Evolutionary conservation across 2,113 vertebrate genomes (phyloP).

Genomic region (Corapipo altera): DNA sequence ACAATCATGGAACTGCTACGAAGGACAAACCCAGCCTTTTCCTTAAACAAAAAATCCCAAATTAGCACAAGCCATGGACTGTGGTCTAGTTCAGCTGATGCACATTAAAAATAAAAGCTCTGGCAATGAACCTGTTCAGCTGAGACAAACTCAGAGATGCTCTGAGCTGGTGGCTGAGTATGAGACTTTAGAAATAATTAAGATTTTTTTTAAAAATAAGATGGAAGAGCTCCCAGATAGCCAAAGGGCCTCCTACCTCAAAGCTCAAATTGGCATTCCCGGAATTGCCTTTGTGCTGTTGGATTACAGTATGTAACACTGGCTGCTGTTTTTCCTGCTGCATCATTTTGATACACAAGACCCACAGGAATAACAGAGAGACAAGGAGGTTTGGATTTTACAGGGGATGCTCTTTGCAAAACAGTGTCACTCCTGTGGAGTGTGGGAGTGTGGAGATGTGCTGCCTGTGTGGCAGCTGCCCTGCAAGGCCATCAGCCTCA

Average conservation of each 20-base stretch:
- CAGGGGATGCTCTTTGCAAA: not conserved
- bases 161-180: not conserved
- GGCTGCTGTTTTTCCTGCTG: not conserved
- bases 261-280: not conserved
- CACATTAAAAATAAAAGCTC: not conserved
- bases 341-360: not conserved
- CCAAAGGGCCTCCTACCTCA: not conserved
- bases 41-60: not conserved
- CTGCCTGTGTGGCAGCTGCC: not conserved
- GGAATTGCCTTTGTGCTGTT: not conserved
- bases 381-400: not conserved
- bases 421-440: fast-evolving
- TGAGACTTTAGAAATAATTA: not conserved
- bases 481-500: not conserved
- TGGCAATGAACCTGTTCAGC: not conserved
- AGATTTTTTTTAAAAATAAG: not conserved
- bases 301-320: fast-evolving
- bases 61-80: not conserved
- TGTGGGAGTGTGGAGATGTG: not conserved
- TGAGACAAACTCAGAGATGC: not conserved
- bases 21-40: not conserved
- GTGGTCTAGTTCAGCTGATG: not conserved
- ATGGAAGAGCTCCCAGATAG: not conserved
- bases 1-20: not conserved
- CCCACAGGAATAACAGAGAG: fast-evolving